These are phyloP conservation scores for Apeltes quadracus DNA, from an alignment of 2,113 vertebrate genomes.

Conservation along the genomic window DNA sequence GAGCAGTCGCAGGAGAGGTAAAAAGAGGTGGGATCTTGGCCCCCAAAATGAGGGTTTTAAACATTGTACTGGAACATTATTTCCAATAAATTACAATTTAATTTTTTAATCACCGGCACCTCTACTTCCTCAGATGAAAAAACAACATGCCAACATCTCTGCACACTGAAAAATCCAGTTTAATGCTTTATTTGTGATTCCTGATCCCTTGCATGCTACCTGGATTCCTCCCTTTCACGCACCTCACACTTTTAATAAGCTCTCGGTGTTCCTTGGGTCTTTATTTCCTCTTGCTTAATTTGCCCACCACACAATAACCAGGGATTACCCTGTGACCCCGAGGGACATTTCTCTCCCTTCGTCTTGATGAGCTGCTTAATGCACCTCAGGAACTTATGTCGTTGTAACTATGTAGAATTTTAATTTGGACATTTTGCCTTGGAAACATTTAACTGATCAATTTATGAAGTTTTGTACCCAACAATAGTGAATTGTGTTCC, in stretches of 20 bases:
- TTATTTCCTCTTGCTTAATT: slow-evolving; percentile 68
- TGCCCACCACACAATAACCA: slow-evolving; percentile 54
- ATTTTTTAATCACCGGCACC: too few species aligned
- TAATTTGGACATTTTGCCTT: slow-evolving; percentile 6
- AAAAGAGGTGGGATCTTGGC: too few species aligned
- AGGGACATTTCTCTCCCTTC: slow-evolving; percentile 52
- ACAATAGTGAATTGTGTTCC: not conserved
- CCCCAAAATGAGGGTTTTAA: too few species aligned
- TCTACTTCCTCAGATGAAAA: slow-evolving; percentile 7
- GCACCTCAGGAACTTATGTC: slow-evolving; percentile 10
- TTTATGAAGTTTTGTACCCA: not conserved
- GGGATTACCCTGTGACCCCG: slow-evolving; percentile 69
- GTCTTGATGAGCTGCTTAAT: slow-evolving; percentile 68
- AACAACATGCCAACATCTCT: slow-evolving; percentile 13
- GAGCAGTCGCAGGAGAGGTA: too few species aligned
- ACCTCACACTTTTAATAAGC: slow-evolving; percentile 63
- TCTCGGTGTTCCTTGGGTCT: slow-evolving; percentile 32
- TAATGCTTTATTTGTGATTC: slow-evolving; percentile 4
- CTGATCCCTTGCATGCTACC: not conserved
- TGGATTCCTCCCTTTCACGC: slow-evolving; percentile 22
- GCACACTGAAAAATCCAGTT: not conserved
- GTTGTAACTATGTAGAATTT: too few species aligned
- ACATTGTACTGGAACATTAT: too few species aligned
- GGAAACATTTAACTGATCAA: slow-evolving; percentile 5
- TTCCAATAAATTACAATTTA: too few species aligned